These are phyloP conservation scores for Drosophila cardini DNA, from an alignment of 1,140 invertebrate genomes.

Conservation along the genomic window DNA sequence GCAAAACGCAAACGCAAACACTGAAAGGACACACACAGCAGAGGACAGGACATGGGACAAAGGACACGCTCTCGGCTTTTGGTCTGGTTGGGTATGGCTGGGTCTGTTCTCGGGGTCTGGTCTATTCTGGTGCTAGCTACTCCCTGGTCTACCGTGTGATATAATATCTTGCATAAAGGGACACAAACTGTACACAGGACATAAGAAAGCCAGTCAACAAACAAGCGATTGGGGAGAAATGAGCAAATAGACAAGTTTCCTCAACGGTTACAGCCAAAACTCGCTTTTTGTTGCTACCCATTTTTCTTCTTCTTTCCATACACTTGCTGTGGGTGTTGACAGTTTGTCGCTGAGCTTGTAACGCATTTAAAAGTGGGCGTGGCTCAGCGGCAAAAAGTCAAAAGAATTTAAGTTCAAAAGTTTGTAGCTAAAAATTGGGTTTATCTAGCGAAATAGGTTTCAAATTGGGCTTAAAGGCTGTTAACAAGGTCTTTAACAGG, in stretches of 20 bases:
- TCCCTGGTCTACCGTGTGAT: constrained; percentile 67
- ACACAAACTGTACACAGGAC: constrained; percentile 57
- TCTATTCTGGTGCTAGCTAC: background rate
- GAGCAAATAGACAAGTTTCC: constrained; percentile 52
- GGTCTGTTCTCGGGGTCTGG: constrained; percentile 7
- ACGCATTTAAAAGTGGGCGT: background rate
- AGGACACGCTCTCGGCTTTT: no score
- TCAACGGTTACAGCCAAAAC: constrained; percentile 15
- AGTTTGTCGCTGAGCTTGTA: background rate
- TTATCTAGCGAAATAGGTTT: no score
- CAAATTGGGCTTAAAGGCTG: no score
- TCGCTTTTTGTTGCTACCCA: constrained; percentile 7
- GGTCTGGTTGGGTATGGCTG: background rate
- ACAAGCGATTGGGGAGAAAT: constrained; percentile 76
- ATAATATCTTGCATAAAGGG: constrained; percentile 81
- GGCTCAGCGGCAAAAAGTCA: no score
- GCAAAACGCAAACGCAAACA: constrained; percentile 69
- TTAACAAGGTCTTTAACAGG: no score
- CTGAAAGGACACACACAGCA: constrained; percentile 55
- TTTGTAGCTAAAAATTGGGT: no score
- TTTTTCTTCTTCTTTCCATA: background rate
- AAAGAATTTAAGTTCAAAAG: no score
- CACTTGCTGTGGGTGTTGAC: background rate
- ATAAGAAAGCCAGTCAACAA: constrained; percentile 80
- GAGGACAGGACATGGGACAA: constrained; percentile 18